phyloP scores from a whole-genome alignment of 2,888 invertebrate species.

The Meghimatium bilineatum region DNA sequence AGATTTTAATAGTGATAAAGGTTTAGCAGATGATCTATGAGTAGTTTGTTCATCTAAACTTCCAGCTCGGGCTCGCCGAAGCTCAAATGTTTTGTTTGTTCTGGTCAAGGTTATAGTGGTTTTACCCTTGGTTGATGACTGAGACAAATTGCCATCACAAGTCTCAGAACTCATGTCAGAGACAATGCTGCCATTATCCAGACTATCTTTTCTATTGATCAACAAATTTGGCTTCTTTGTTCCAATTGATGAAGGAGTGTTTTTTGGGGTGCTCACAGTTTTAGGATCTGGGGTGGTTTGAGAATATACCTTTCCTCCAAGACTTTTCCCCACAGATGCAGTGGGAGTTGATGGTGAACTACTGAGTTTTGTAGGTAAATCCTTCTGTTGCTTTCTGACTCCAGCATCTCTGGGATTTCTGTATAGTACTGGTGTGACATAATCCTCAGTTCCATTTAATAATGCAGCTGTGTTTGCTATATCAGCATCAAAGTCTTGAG shows the following conservation, averaged over 20 bases:
- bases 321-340: background rate
- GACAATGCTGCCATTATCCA: constrained; percentile 57
- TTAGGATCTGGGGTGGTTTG: constrained; percentile 14
- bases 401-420: constrained; percentile 66
- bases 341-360: constrained; percentile 4
- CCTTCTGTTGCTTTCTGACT: constrained; percentile 27
- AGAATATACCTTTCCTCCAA: constrained; percentile 7
- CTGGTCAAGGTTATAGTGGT: constrained; percentile 74
- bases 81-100: constrained; percentile 83
- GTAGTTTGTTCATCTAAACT: constrained; percentile 55
- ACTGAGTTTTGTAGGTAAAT: background rate
- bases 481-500: constrained; percentile 62
- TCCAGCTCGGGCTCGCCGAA: constrained; percentile 81
- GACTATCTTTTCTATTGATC: constrained; percentile 59
- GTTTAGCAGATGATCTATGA: constrained; percentile 36
- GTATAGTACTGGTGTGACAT: constrained; percentile 64
- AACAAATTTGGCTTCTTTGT: constrained; percentile 55
- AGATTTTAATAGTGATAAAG: constrained; percentile 23
- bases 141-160: constrained; percentile 51
- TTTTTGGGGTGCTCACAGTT: background rate
- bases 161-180: constrained; percentile 75
- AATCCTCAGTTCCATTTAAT: constrained; percentile 68
- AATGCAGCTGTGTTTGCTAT: constrained; percentile 65
- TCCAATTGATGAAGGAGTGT: background rate
- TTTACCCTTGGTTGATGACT: constrained; percentile 66